Evolutionary conservation across 2,888 invertebrate species (phyloP), one percentile per base, ranked within the genome.

Genomic region (Drosophila paucipuncta): DNA sequence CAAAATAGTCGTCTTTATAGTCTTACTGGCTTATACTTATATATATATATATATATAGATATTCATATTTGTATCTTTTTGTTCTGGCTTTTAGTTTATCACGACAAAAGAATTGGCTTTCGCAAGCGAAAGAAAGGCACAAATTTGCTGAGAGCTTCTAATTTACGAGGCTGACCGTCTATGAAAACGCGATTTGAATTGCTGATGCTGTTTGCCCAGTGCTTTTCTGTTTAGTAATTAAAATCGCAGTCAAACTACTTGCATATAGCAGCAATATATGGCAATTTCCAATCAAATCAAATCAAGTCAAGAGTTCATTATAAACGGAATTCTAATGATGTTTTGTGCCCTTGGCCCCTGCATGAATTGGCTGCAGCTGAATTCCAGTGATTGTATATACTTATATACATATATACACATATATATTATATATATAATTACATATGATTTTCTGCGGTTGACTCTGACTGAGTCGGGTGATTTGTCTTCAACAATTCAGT

Each of bases 401-500:
- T 22, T 22, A 22, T 22, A 22, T 22, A 22, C 22, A 22, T 25
- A 16, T 37, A 28, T 9, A 53, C 47, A 69, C 65, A 69, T 80
- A 85, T 16, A 41, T 9, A 39, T 28, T 41, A 4, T n/a, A n/a
- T 58, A 43, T 35, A 71, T 85, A 86, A 85, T 85, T 85, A 83
- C 78, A 78, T 82, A 80, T 82, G 80, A 82, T 78, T 76, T 80
- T 68, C 64, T 83, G 87, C 76, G 85, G 85, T 85, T 81, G 81
- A 73, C 59, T 82, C 84, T 70, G 62, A 65, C 53, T 52, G 71
- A 65, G 58, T 41, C 75, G 53, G 68, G 58, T 76, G 78, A 78
- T 78, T 78, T 78, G 78, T 63, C 13, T 28, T 60, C 50, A 63
- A 53, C 76, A 67, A 59, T 66, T 35, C 80, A 76, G 79, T 70